Percentiles rank a stretch among this genome's conserved stretches.
These are phyloP conservation scores for Atlantisia rogersi DNA, from an alignment of 2,113 vertebrate genomes.

Conservation along the genomic window DNA sequence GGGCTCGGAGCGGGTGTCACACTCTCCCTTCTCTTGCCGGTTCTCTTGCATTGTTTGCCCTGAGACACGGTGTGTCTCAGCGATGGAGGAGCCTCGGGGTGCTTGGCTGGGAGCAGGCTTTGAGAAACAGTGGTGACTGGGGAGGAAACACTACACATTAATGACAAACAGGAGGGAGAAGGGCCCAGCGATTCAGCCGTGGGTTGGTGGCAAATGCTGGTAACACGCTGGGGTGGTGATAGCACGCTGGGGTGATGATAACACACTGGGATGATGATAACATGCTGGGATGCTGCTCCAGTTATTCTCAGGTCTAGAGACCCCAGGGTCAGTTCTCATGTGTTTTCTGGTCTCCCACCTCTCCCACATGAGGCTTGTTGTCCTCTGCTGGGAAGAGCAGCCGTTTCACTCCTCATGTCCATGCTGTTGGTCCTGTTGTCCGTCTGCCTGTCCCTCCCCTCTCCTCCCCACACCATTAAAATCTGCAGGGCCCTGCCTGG, in stretches of 20 bases:
- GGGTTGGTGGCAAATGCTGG: background rate
- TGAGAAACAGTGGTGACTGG: fast-evolving
- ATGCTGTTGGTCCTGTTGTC: background rate
- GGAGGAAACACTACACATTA: fast-evolving
- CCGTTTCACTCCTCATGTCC: fast-evolving
- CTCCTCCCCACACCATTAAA: background rate
- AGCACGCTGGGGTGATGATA: no score
- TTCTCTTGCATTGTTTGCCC: fast-evolving
- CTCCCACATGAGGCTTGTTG: fast-evolving
- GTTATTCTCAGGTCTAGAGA: no score
- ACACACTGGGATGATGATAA: no score
- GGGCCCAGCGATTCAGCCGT: no score
- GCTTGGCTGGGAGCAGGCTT: background rate
- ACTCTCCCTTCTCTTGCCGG: fast-evolving
- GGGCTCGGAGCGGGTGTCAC: background rate
- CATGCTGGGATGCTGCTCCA: background rate
- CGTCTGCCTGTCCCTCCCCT: background rate
- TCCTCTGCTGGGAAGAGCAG: background rate
- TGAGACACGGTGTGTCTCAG: fast-evolving
- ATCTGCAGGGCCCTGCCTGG: background rate
- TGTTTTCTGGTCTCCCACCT: background rate
- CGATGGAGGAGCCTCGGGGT: background rate
- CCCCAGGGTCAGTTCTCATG: fast-evolving
- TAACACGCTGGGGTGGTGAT: no score
- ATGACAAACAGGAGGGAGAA: background rate